A percentile compares a stretch with the other conserved stretches of the same genome.
phyloP scores from a whole-genome alignment of 1,140 invertebrate species.

The Antheraea mylitta region DNA sequence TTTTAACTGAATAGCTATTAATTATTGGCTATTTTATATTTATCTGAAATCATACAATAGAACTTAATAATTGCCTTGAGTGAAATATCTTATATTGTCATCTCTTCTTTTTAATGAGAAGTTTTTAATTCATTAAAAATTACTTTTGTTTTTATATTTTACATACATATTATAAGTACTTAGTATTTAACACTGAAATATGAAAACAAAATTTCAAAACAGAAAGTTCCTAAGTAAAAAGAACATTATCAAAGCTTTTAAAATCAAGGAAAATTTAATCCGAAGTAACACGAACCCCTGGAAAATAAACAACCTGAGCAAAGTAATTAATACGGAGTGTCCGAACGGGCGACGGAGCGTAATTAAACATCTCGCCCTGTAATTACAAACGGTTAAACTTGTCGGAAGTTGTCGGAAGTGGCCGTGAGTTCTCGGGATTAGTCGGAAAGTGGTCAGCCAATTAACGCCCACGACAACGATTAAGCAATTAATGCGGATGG shows the following conservation, averaged over 20 bases:
- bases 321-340: slow-evolving; percentile 68
- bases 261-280: slow-evolving; percentile 13
- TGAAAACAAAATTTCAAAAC: no score
- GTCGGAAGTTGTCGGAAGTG: slow-evolving; percentile 58
- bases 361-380: slow-evolving; percentile 76
- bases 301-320: slow-evolving; percentile 21
- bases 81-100: no score
- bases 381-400: slow-evolving; percentile 66
- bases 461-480: slow-evolving; percentile 64
- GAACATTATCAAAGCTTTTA: not conserved
- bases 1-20: no score
- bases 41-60: no score
- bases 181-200: no score
- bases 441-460: slow-evolving; percentile 64
- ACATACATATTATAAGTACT: no score
- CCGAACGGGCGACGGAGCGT: slow-evolving; percentile 50
- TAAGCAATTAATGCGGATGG: slow-evolving; percentile 72
- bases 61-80: no score
- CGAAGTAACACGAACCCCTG: slow-evolving; percentile 30
- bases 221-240: no score
- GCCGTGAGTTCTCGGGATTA: slow-evolving; percentile 39
- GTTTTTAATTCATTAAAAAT: no score
- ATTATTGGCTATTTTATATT: no score
- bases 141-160: no score
- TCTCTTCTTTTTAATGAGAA: no score